Percentiles rank a stretch among this genome's conserved stretches.
These are phyloP conservation scores for Hydractinia echinata DNA, from an alignment of 30 jellyfish, hydroid and myxozoan genomes.

Conservation along the genomic window DNA sequence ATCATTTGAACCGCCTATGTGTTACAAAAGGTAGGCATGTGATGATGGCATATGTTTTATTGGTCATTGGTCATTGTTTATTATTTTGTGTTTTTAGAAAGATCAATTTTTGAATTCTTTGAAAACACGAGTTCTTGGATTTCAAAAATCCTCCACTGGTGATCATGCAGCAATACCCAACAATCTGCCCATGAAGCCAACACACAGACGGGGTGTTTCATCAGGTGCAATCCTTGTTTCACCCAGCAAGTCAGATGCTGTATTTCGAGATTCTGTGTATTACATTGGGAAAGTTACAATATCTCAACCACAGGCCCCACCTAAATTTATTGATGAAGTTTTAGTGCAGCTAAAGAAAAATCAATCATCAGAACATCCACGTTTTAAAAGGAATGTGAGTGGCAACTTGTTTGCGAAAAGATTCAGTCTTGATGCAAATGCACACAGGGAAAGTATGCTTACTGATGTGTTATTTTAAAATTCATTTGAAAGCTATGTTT, in stretches of 20 bases:
- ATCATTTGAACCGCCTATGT: too few relatives aligned
- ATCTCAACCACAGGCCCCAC: slow-evolving; percentile 90
- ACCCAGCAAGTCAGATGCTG: slow-evolving; percentile 48
- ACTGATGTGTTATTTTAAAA: background rate
- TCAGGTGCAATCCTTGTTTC: slow-evolving; percentile 65
- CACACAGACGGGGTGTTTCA: slow-evolving; percentile 75
- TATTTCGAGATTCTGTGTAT: slow-evolving; percentile 74
- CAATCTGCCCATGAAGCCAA: slow-evolving; percentile 32
- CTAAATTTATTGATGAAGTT: slow-evolving; percentile 75
- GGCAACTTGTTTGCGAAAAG: background rate
- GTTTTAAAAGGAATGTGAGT: background rate
- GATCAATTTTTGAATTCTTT: slow-evolving; percentile 51
- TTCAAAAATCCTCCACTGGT: slow-evolving; percentile 35
- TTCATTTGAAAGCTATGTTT: background rate
- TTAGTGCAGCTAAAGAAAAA: slow-evolving; percentile 46
- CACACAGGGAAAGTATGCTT: background rate
- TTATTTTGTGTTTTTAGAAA: slow-evolving; percentile 38
- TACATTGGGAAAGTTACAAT: slow-evolving; percentile 91
- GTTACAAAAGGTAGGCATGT: too few relatives aligned
- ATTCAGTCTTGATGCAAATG: slow-evolving; percentile 1
- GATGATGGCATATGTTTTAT: too few relatives aligned
- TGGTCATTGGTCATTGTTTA: too few relatives aligned
- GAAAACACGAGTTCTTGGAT: slow-evolving; percentile 56
- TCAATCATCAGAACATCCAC: slow-evolving; percentile 12
- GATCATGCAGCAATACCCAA: slow-evolving; percentile 40